Percentiles rank a stretch among this genome's conserved stretches.
Evolutionary conservation across 2,797 vertebrate species (phyloP).

Genomic region (Acestrorhynchus altus): DNA sequence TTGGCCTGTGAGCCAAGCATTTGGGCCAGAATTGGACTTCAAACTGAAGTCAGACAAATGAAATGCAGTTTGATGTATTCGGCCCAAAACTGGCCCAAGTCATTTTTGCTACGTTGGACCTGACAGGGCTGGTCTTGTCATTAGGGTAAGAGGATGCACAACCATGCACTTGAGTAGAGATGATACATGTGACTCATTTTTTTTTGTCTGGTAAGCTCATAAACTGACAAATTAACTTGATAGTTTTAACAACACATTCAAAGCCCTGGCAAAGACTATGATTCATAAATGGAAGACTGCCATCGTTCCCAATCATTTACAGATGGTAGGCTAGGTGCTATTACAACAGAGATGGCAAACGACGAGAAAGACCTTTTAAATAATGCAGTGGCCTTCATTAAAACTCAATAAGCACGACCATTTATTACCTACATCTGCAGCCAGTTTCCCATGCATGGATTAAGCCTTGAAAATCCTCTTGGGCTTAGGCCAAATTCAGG

Average conservation of each 20-base stretch:
- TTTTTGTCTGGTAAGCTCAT: not conserved
- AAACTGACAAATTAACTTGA: not conserved
- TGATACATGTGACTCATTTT: too few relatives aligned
- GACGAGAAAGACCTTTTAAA: slow-evolving; percentile 62
- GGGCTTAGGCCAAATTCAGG: not conserved
- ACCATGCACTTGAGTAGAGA: too few relatives aligned
- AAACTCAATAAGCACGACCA: slow-evolving; percentile 48
- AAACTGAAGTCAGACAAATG: too few relatives aligned
- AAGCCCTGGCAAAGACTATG: not conserved
- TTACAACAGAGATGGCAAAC: slow-evolving; percentile 44
- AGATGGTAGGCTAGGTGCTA: slow-evolving; percentile 64
- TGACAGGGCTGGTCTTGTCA: too few relatives aligned
- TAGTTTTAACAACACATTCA: not conserved
- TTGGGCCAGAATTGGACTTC: too few relatives aligned
- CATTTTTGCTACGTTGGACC: too few relatives aligned
- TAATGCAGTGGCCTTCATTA: slow-evolving; percentile 78
- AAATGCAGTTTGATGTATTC: too few relatives aligned
- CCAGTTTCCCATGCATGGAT: not conserved
- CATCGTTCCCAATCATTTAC: not conserved
- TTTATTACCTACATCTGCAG: slow-evolving; percentile 39
- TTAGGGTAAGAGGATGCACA: too few relatives aligned
- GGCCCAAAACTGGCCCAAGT: too few relatives aligned
- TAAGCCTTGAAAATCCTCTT: not conserved
- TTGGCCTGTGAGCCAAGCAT: too few relatives aligned
- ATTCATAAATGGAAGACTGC: not conserved